Evolutionary conservation across 2,797 vertebrate genomes (phyloP), one percentile per base, ranked within the genome.

Genomic region (Protosalanx chinensis): DNA sequence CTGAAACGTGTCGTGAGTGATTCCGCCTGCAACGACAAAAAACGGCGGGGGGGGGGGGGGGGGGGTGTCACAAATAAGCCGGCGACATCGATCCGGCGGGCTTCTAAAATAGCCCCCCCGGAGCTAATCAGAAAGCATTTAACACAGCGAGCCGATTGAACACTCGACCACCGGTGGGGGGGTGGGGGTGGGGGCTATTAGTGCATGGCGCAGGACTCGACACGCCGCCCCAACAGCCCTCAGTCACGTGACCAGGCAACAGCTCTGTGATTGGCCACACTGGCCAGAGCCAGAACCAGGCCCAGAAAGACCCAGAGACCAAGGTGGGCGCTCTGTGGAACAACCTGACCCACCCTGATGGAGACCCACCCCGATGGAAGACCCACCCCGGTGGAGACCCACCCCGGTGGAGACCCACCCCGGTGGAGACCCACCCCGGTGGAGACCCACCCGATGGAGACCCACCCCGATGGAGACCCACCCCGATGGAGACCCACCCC

Each of bases 1-100:
- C 91, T 99, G 97, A 87, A 99, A 99, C 86, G 97, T 98, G 84
- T 99, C 97, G 1, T 98, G 97, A 73, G 97, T 99, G 86, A 99
- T 99, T 85, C 97, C 97, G 63, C 97, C 97, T 99, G 86, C 29
- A 82, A 51, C 49, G 18, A 49, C 6, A 51, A 27, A 27, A 27
- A n/a, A n/a, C n/a, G n/a, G n/a, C n/a, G n/a, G n/a, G n/a, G n/a
- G n/a, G n/a, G 23, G 23, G 23, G 23, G 23, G 23, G 23, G 23
- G 23, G 23, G 23, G 23, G 23, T 5, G 12, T 12, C 58, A 27
- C 58, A 60, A 29, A 60, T n/a, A 60, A 30, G 58, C 23, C 20
- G 4, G 4, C 29, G 58, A 13, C 0, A 64, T 15, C n/a, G 32
- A 35, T 64, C 62, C 37, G 16, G 5, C 3, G 30, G 16, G 62